Conservation (phyloP, 2,797 vertebrate genomes). For the Myioborus miniatus region DNA sequence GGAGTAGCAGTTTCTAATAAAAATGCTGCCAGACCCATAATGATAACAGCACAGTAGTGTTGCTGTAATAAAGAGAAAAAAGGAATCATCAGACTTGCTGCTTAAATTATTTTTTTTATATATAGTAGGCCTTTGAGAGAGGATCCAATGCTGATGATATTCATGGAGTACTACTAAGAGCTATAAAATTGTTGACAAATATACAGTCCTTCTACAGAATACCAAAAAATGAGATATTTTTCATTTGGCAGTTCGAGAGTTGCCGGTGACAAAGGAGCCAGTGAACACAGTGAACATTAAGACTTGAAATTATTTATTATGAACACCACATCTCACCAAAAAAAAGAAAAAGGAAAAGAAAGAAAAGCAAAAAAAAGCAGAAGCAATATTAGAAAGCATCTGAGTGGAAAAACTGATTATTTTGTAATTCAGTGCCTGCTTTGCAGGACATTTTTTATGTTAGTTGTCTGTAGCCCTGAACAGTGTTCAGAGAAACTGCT, state of each 20-base stretch:
- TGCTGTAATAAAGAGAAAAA: constrained; percentile 44
- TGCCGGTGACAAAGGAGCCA: constrained; percentile 3
- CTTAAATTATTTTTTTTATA: background rate
- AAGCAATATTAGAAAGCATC: constrained; percentile 40
- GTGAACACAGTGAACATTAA: background rate
- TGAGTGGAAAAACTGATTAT: constrained; percentile 62
- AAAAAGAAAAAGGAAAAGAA: background rate
- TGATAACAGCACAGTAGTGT: background rate
- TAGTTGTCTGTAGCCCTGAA: constrained; percentile 32
- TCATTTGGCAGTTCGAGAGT: constrained; percentile 8
- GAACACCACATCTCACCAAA: background rate
- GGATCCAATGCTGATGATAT: constrained; percentile 19
- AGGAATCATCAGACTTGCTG: background rate
- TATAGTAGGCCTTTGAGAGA: constrained; percentile 23
- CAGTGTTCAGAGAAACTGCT: background rate
- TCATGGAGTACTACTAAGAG: constrained; percentile 13
- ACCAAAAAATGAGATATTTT: constrained; percentile 44
- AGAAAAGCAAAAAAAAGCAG: background rate
- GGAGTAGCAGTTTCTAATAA: constrained; percentile 41
- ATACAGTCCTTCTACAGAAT: background rate
- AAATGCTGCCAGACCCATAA: constrained; percentile 46
- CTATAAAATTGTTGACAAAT: constrained; percentile 53
- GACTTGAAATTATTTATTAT: constrained; percentile 39
- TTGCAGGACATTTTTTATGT: constrained; percentile 34
- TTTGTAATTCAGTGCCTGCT: constrained; percentile 9